These are phyloP conservation scores for Malurus elegans DNA, from an alignment of 2,113 vertebrate genomes.

Conservation along the genomic window DNA sequence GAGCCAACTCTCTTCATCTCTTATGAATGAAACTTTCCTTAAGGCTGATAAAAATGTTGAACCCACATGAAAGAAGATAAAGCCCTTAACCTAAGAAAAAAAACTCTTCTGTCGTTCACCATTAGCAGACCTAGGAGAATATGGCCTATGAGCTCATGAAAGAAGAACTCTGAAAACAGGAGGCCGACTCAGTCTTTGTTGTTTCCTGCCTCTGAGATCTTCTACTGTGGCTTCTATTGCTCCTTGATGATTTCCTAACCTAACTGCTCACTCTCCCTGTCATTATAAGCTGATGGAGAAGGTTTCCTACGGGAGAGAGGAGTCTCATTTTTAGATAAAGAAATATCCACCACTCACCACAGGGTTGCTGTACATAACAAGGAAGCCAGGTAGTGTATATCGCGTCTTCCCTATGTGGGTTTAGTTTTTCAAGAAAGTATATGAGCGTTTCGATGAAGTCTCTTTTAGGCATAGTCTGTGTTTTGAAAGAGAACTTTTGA, in stretches of 20 bases:
- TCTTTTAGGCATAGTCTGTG: not conserved
- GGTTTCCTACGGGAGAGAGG: not conserved
- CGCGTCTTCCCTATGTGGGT: not conserved
- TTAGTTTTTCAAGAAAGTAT: not conserved
- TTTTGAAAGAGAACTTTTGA: not conserved
- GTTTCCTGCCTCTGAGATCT: conserved; percentile 22
- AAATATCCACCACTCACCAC: not conserved
- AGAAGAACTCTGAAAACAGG: conserved; percentile 31
- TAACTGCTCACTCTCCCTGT: not conserved
- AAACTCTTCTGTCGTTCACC: conserved; percentile 10
- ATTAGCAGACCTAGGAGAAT: conserved; percentile 3
- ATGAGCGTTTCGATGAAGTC: not conserved
- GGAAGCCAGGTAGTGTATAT: not conserved
- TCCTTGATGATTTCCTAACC: not conserved
- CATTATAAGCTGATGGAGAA: conserved; percentile 1
- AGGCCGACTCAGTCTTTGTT: conserved; percentile 1
- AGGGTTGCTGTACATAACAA: not conserved
- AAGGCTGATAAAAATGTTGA: not conserved
- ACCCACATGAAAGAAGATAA: conserved; percentile 5
- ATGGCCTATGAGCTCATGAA: conserved; percentile 47
- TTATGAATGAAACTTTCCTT: conserved; percentile 2
- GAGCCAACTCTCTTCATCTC: not conserved
- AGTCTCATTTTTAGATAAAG: not conserved
- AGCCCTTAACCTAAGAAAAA: not conserved
- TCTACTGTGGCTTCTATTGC: not conserved